These are phyloP conservation scores for Flexamia atlantica DNA, from an alignment of 2,888 invertebrate species.

Conservation along the genomic window DNA sequence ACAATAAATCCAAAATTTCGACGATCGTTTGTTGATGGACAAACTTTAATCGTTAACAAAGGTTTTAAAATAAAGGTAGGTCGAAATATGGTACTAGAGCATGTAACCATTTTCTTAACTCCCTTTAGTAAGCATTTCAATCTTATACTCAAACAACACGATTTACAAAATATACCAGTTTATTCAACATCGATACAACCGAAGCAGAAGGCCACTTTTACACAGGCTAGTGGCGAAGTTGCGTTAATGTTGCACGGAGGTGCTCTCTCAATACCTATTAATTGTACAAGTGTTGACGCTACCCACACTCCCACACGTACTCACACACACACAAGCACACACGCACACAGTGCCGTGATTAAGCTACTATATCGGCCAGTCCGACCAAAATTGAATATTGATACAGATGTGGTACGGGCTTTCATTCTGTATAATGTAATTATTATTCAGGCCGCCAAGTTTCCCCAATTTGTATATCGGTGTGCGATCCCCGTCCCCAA, in stretches of 20 bases:
- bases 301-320: slow-evolving; percentile 55
- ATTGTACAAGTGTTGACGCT: slow-evolving; percentile 49
- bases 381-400: slow-evolving; percentile 49
- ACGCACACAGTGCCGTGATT: slow-evolving; percentile 50
- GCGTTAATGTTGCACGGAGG: neutral
- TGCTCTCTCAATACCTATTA: slow-evolving; percentile 58
- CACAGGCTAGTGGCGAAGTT: neutral
- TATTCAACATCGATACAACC: too few species aligned
- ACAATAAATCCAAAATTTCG: too few species aligned
- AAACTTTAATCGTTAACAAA: too few species aligned
- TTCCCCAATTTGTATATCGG: slow-evolving; percentile 56
- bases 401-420: slow-evolving; percentile 54
- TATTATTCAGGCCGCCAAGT: slow-evolving; percentile 57
- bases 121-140: too few species aligned
- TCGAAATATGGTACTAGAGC: too few species aligned
- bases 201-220: too few species aligned
- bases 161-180: too few species aligned
- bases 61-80: too few species aligned
- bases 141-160: too few species aligned
- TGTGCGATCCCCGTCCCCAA: slow-evolving; percentile 33
- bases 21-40: too few species aligned
- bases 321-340: slow-evolving; percentile 38
- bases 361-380: slow-evolving; percentile 44
- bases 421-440: slow-evolving; percentile 51
- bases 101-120: too few species aligned